phyloP scores from a whole-genome alignment of 2,888 invertebrate genomes.

The Mycalesis mineus region DNA sequence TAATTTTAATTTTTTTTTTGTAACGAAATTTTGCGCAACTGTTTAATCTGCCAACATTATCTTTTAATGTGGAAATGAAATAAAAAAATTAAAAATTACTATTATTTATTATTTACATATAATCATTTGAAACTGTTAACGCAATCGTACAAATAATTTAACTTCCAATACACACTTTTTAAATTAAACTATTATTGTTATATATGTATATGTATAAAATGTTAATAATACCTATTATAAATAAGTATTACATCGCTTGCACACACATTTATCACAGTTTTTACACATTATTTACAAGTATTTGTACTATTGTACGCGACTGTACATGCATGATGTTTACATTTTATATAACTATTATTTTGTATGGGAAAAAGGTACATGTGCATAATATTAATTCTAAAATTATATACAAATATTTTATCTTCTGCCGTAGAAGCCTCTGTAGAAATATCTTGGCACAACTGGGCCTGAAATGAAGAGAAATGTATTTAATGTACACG shows the following conservation, averaged over 20 bases:
- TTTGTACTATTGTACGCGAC: constrained; percentile 25
- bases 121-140: constrained; percentile 16
- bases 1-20: no score
- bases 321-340: constrained; percentile 20
- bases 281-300: constrained; percentile 33
- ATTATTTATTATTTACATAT: constrained; percentile 26
- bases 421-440: constrained; percentile 46
- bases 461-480: constrained; percentile 43
- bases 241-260: constrained; percentile 20
- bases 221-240: neutral
- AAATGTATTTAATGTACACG: constrained; percentile 13
- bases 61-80: neutral
- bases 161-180: constrained; percentile 23
- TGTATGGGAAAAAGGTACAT: constrained; percentile 25
- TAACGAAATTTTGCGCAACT: no score
- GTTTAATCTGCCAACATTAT: no score
- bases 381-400: constrained; percentile 18
- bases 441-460: constrained; percentile 45
- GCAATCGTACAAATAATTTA: constrained; percentile 29
- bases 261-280: constrained; percentile 36
- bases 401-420: constrained; percentile 24
- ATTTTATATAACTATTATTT: constrained; percentile 19
- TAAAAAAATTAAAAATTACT: neutral
- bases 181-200: neutral
- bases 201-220: neutral